Evolutionary conservation across 2,797 vertebrate species (phyloP), one percentile per base, ranked within the genome.

Genomic region (Mus spretus): DNA sequence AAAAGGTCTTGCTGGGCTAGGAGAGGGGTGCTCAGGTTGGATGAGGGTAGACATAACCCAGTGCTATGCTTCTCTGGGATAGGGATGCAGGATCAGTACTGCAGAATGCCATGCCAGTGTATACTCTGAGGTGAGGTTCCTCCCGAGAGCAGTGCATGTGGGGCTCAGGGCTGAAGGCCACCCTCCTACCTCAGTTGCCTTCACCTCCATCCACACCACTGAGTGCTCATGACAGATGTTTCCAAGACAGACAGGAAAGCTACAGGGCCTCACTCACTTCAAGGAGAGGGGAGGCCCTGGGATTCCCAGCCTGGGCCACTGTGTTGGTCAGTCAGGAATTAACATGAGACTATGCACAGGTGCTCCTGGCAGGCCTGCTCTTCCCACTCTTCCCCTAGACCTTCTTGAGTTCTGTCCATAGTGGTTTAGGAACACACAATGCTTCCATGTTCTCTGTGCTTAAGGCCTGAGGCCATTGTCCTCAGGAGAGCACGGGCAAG

Each of bases 161-260:
- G 47, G n/a, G 14, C 40, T 61, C 9, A 24, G 26, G 55, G n/a
- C 40, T 15, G 11, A 22, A 67, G 74, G 20, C 24, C 1, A 1
- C 55, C 47, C 19, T 65, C 53, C 17, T 24, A 28, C 72, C 61
- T 50, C 6, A 5, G 78, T 6, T 87, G 34, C 47, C 24, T n/a
- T 47, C 6, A 15, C 77, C 40, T n/a, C 4, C 67, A 17, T 13
- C 31, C 0, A 28, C 22, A 44, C 53, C 11, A 1, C 3, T 1
- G 10, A 31, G 67, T n/a, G 34, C 44, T 89, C 40, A 3, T 47
- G 40, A 44, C 6, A 15, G 89, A 61, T 1, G 2, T n/a, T 70
- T 86, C 50, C 11, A 31, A 55, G 78, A 67, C 28, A 81, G 55
- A 5, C 20, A 59, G 44, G 53, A n/a, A 14, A 31, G 3, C 22